These are phyloP conservation scores for Octomys mimax DNA, from an alignment of 2,797 vertebrate species.

Conservation along the genomic window DNA sequence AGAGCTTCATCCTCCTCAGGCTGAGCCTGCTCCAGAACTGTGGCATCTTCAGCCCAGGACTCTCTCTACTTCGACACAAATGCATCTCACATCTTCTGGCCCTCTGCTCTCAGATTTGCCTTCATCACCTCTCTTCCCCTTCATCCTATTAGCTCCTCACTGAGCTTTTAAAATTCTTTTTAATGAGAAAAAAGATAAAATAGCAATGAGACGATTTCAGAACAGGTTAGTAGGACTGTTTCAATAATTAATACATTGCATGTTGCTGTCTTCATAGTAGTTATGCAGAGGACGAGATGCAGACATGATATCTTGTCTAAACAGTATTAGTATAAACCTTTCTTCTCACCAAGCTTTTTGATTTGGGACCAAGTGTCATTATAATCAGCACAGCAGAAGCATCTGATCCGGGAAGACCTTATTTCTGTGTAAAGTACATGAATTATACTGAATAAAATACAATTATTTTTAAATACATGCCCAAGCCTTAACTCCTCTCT, in stretches of 20 bases:
- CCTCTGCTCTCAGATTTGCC: background rate
- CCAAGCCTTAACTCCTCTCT: background rate
- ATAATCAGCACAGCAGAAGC: background rate
- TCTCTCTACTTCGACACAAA: background rate
- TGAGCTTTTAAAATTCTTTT: background rate
- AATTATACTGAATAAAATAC: background rate
- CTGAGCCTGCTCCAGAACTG: background rate
- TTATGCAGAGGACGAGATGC: too few relatives aligned
- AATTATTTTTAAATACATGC: background rate
- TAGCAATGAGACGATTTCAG: too few relatives aligned
- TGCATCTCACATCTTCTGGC: background rate
- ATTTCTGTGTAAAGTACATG: conserved; percentile 17
- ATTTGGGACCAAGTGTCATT: background rate
- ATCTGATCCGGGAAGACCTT: background rate
- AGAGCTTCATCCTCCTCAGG: too few relatives aligned
- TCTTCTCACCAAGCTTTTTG: background rate
- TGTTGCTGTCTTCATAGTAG: too few relatives aligned
- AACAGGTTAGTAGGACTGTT: too few relatives aligned
- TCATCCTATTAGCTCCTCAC: background rate
- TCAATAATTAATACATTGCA: too few relatives aligned
- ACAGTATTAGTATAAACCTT: too few relatives aligned
- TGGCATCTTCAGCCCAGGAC: background rate
- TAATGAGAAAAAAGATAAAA: too few relatives aligned
- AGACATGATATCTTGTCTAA: too few relatives aligned
- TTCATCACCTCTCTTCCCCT: background rate